Percentiles rank a stretch among this genome's conserved stretches.
phyloP scores from a whole-genome alignment of 2,888 invertebrate genomes.

The Luffia ferchaultella region DNA sequence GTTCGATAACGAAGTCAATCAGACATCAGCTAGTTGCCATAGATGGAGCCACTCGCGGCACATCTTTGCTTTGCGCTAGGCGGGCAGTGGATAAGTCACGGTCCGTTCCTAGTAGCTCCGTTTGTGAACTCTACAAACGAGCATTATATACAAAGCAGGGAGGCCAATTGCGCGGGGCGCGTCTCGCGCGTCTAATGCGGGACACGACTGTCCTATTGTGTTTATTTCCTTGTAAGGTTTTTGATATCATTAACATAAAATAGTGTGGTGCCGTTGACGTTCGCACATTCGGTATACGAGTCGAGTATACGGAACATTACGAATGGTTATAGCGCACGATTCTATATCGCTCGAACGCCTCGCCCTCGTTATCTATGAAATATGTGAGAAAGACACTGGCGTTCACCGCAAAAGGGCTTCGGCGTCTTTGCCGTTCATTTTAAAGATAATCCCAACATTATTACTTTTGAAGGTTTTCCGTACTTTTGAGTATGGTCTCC shows the following conservation, averaged over 20 bases:
- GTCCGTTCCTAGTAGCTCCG: slow-evolving; percentile 46
- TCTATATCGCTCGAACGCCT: neutral
- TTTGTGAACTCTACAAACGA: slow-evolving; percentile 54
- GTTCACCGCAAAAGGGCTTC: no score
- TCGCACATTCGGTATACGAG: slow-evolving; percentile 41
- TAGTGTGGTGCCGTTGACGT: slow-evolving; percentile 40
- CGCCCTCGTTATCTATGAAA: no score
- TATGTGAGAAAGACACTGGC: no score
- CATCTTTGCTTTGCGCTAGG: slow-evolving; percentile 27
- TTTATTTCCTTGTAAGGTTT: slow-evolving; percentile 58
- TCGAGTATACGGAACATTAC: slow-evolving; percentile 28
- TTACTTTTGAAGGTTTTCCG: no score
- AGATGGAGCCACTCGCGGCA: slow-evolving; percentile 32
- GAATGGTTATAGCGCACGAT: slow-evolving; percentile 7
- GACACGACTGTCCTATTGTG: slow-evolving; percentile 61
- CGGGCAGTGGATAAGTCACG: slow-evolving; percentile 46
- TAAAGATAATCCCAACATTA: no score
- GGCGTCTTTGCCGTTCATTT: no score
- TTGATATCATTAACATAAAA: slow-evolving; percentile 60
- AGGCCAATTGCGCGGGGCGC: slow-evolving; percentile 47
- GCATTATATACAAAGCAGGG: slow-evolving; percentile 58
- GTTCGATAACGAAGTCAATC: slow-evolving; percentile 42
- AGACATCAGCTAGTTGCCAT: slow-evolving; percentile 37
- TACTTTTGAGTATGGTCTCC: no score
- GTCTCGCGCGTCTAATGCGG: slow-evolving; percentile 51